A percentile compares a stretch with the other conserved stretches of the same genome.
Conservation (phyloP, 1,140 invertebrate genomes). For the Rhizoglyphus robini region DNA sequence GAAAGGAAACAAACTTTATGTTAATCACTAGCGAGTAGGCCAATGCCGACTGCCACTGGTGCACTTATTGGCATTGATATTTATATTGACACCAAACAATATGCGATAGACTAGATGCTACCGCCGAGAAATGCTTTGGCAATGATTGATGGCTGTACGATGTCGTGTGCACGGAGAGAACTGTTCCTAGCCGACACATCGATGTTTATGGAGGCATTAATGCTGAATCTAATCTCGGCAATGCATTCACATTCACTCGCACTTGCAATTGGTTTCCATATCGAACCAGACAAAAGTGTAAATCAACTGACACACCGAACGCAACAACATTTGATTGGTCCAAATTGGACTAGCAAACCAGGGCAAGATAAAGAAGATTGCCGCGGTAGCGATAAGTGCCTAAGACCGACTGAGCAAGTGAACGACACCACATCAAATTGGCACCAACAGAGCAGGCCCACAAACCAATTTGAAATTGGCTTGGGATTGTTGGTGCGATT, state of each 20-base stretch:
- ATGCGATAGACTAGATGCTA: neutral
- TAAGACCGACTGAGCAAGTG: too few relatives aligned
- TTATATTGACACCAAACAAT: neutral
- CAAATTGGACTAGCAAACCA: neutral
- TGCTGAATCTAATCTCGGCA: neutral
- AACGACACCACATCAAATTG: too few relatives aligned
- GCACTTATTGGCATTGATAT: neutral
- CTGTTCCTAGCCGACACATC: neutral
- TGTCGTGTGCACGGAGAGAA: neutral
- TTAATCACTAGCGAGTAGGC: neutral
- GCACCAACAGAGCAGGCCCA: too few relatives aligned
- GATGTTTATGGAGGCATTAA: neutral
- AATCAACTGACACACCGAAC: neutral
- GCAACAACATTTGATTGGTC: neutral
- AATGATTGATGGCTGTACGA: conserved; percentile 8
- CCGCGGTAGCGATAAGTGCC: neutral
- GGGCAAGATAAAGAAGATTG: neutral
- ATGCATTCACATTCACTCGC: too few relatives aligned
- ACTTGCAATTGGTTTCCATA: too few relatives aligned
- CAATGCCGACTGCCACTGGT: neutral
- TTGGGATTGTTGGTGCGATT: too few relatives aligned
- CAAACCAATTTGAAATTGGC: neutral
- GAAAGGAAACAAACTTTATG: neutral
- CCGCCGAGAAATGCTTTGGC: neutral
- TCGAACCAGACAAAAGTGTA: neutral